Conservation (phyloP, 1,140 invertebrate species). For the Psilanteris sp. region DNA sequence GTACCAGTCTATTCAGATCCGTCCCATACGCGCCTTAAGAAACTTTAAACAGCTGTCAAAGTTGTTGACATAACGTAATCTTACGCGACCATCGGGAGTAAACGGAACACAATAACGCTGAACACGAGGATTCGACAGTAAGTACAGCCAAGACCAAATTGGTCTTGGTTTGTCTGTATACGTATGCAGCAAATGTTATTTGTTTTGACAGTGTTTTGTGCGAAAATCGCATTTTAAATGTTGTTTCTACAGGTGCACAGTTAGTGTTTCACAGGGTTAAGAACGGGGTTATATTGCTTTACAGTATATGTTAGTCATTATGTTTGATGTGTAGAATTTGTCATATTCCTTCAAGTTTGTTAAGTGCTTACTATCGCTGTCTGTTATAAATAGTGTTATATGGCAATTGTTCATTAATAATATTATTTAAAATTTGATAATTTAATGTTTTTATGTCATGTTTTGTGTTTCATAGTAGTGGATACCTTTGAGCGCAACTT, state of each 20-base stretch:
- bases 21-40: constrained; percentile 50
- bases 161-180: neutral
- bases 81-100: constrained; percentile 8
- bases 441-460: constrained; percentile 8
- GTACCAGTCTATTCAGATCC: constrained; percentile 42
- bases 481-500: too few species aligned
- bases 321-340: constrained; percentile 3
- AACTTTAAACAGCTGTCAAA: constrained; percentile 21
- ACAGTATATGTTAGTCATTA: neutral
- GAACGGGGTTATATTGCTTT: neutral
- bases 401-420: too few species aligned
- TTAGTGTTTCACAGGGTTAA: neutral
- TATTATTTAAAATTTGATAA: neutral
- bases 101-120: constrained; percentile 2
- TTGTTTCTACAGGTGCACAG: constrained; percentile 5
- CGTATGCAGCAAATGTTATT: neutral
- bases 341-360: too few species aligned
- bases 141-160: too few species aligned
- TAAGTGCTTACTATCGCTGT: too few species aligned
- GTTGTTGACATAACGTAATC: constrained; percentile 7
- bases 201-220: neutral
- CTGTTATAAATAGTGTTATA: too few species aligned
- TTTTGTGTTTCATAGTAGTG: too few species aligned
- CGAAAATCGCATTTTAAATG: neutral
- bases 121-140: constrained; percentile 28